A percentile compares a stretch with the other conserved stretches of the same genome.
These are phyloP conservation scores for Anneissia japonica DNA, from an alignment of 35 echinoderm and acorn worm species.

Conservation along the genomic window DNA sequence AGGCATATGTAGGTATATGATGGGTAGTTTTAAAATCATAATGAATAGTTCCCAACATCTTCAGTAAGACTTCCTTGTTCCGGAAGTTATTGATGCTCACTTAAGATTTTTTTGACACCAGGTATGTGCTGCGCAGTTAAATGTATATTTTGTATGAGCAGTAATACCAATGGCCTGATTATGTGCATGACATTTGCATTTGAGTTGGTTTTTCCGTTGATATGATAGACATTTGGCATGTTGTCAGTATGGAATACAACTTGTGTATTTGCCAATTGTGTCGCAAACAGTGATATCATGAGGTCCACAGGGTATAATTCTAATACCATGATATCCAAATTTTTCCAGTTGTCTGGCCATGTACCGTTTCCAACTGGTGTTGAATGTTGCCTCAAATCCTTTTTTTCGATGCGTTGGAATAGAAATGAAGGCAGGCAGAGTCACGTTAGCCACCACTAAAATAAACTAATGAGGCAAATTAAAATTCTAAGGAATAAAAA, in stretches of 20 bases:
- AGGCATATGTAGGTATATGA: too few species aligned
- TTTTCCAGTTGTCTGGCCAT: neutral
- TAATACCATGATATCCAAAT: neutral
- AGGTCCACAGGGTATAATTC: neutral
- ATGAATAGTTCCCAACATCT: too few species aligned
- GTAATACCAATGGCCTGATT: too few species aligned
- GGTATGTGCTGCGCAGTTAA: neutral
- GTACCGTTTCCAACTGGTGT: neutral
- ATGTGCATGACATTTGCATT: neutral
- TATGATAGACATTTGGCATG: neutral
- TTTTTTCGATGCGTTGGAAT: too few species aligned
- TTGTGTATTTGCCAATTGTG: neutral
- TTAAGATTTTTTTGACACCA: neutral
- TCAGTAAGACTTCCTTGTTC: too few species aligned
- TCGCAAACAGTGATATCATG: neutral
- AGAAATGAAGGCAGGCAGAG: too few species aligned
- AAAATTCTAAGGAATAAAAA: too few species aligned
- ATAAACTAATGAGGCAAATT: too few species aligned
- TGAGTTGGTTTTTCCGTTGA: neutral
- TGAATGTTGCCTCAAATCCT: neutral
- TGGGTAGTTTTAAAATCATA: too few species aligned
- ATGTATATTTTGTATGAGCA: neutral
- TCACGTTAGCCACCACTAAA: too few species aligned
- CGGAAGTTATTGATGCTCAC: neutral
- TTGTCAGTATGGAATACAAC: neutral